Evolutionary conservation across 2,888 invertebrate genomes (phyloP).

Genomic region (Phoronis australis): DNA sequence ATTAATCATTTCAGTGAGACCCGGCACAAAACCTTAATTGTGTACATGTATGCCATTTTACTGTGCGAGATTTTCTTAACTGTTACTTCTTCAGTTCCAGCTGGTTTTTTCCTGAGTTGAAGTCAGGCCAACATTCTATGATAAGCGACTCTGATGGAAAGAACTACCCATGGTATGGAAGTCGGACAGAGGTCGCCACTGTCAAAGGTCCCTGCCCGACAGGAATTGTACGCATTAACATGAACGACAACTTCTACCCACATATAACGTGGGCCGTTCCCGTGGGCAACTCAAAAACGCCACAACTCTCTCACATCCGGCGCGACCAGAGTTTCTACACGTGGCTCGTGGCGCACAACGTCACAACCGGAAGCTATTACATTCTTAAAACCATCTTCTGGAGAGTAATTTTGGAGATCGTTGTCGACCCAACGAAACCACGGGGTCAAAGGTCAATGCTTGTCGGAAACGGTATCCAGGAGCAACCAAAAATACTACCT

Average conservation of each 20-base stretch:
- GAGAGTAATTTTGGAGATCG: conserved; percentile 47
- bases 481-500: conserved; percentile 35
- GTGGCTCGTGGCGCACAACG: conserved; percentile 50
- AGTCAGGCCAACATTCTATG: conserved; percentile 45
- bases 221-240: conserved; percentile 41
- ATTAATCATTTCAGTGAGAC: too few relatives aligned
- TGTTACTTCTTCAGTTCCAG: conserved; percentile 38
- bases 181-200: conserved; percentile 43
- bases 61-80: too few relatives aligned
- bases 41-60: too few relatives aligned
- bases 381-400: conserved; percentile 44
- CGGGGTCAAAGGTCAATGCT: conserved; percentile 43
- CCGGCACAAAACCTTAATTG: too few relatives aligned
- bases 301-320: conserved; percentile 46
- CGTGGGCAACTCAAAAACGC: conserved; percentile 4
- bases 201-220: conserved; percentile 43
- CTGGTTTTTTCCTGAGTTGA: conserved; percentile 53
- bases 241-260: conserved; percentile 54
- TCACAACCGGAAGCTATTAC: conserved; percentile 40
- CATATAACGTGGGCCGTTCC: conserved; percentile 51
- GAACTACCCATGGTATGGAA: conserved; percentile 53
- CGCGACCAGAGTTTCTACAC: conserved; percentile 52
- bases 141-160: conserved; percentile 52
- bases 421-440: conserved; percentile 39
- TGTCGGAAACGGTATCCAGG: conserved; percentile 31